These are phyloP conservation scores for Drosophila micromelanica DNA, from an alignment of 1,140 invertebrate species.

Conservation along the genomic window DNA sequence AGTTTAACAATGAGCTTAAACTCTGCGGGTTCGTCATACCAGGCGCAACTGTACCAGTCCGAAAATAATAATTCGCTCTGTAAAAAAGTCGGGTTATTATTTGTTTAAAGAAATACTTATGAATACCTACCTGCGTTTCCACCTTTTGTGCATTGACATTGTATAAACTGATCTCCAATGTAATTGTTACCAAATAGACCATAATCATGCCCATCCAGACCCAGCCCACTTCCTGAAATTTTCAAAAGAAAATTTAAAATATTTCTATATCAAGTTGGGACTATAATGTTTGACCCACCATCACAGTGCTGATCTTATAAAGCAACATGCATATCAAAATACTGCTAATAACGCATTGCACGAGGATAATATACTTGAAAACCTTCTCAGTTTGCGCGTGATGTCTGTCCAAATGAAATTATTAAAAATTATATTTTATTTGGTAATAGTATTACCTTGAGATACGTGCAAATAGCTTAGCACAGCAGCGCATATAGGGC, in stretches of 20 bases:
- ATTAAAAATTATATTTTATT: neutral
- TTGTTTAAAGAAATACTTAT: neutral
- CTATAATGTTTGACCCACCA: constrained; percentile 28
- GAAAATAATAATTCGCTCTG: constrained; percentile 62
- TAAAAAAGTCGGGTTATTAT: neutral
- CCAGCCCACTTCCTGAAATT: constrained; percentile 51
- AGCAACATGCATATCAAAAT: constrained; percentile 73
- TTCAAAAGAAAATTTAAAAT: neutral
- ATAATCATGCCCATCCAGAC: constrained; percentile 72
- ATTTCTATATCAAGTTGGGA: neutral
- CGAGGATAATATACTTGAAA: constrained; percentile 69
- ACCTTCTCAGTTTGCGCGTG: constrained; percentile 57
- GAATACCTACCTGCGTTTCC: constrained; percentile 50
- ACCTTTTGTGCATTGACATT: constrained; percentile 67
- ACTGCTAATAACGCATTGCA: constrained; percentile 66
- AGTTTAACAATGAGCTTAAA: constrained; percentile 70
- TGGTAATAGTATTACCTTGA: constrained; percentile 29
- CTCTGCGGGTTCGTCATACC: constrained; percentile 66
- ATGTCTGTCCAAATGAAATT: constrained; percentile 34
- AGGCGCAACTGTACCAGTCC: constrained; percentile 69
- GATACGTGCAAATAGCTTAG: constrained; percentile 59
- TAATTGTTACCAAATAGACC: constrained; percentile 66
- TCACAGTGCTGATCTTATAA: constrained; percentile 67
- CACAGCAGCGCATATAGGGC: constrained; percentile 57
- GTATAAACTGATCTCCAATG: constrained; percentile 65